Evolutionary conservation across 2,113 vertebrate species (phyloP).

Genomic region (Delphinapterus leucas): DNA sequence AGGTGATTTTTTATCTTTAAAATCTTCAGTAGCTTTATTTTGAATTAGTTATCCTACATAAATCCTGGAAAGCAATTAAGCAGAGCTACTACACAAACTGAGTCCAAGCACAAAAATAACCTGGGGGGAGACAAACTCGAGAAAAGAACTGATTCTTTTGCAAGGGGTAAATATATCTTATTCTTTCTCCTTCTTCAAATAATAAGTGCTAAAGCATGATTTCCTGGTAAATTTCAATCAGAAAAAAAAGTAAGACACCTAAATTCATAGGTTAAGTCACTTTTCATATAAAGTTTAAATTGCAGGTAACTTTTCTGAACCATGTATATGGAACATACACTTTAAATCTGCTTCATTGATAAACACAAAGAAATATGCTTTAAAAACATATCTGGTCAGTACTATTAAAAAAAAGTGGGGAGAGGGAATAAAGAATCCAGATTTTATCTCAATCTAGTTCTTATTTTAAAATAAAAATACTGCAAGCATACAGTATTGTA

Average conservation of each 20-base stretch:
- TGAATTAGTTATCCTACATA: neutral
- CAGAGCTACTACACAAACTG: neutral
- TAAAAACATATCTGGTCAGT: neutral
- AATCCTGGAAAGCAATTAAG: neutral
- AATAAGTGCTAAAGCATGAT: neutral
- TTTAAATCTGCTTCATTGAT: conserved; percentile 37
- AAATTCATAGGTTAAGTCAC: neutral
- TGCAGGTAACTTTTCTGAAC: neutral
- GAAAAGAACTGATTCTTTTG: neutral
- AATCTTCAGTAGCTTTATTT: neutral
- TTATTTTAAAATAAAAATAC: conserved; percentile 44
- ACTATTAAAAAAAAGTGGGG: neutral
- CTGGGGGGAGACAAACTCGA: neutral
- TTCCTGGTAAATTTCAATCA: neutral
- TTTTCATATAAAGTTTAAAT: conserved; percentile 7
- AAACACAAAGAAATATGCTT: neutral
- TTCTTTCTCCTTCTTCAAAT: neutral
- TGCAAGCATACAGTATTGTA: neutral
- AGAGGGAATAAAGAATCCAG: neutral
- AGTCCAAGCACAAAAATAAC: neutral
- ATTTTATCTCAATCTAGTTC: neutral
- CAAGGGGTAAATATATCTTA: neutral
- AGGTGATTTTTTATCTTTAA: neutral
- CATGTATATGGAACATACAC: neutral
- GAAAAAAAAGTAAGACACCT: neutral